Percentiles rank a stretch among this genome's conserved stretches.
These are phyloP conservation scores for Odontamblyopus lacepedii DNA, from an alignment of 2,797 vertebrate species.

Conservation along the genomic window DNA sequence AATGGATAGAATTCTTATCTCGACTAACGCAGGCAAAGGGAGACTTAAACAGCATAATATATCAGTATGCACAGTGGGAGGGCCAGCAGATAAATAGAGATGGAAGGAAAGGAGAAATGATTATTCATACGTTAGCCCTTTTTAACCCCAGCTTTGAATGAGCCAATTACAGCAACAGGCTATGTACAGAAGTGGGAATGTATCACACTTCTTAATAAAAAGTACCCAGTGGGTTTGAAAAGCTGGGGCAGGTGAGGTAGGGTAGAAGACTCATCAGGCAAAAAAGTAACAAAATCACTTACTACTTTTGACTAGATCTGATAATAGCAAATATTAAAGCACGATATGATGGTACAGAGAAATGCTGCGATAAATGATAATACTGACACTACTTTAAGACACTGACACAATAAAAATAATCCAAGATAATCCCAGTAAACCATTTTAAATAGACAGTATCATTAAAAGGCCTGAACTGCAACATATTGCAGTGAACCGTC, in stretches of 20 bases:
- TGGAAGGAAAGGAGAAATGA: conserved; percentile 45
- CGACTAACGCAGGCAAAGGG: conserved; percentile 58
- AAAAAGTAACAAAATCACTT: not conserved
- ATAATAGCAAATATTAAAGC: too few relatives aligned
- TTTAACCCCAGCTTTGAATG: conserved; percentile 54
- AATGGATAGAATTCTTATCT: conserved; percentile 74
- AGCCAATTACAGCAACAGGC: conserved; percentile 37
- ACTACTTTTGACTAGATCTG: too few relatives aligned
- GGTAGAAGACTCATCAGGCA: not conserved
- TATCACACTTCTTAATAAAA: conserved; percentile 31
- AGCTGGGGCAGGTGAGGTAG: not conserved
- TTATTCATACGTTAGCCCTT: conserved; percentile 58
- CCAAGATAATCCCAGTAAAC: too few relatives aligned
- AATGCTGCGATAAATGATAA: too few relatives aligned
- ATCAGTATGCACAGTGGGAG: conserved; percentile 49
- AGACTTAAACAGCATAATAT: conserved; percentile 72
- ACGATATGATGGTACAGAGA: too few relatives aligned
- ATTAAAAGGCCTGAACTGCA: too few relatives aligned
- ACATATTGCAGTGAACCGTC: too few relatives aligned
- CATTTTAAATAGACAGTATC: too few relatives aligned
- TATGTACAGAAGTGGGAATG: not conserved
- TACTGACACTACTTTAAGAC: too few relatives aligned
- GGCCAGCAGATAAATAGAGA: conserved; percentile 50
- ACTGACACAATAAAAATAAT: too few relatives aligned
- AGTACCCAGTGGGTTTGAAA: not conserved